Conservation (phyloP, 2,888 invertebrate species). For the Trachelus stipa region DNA sequence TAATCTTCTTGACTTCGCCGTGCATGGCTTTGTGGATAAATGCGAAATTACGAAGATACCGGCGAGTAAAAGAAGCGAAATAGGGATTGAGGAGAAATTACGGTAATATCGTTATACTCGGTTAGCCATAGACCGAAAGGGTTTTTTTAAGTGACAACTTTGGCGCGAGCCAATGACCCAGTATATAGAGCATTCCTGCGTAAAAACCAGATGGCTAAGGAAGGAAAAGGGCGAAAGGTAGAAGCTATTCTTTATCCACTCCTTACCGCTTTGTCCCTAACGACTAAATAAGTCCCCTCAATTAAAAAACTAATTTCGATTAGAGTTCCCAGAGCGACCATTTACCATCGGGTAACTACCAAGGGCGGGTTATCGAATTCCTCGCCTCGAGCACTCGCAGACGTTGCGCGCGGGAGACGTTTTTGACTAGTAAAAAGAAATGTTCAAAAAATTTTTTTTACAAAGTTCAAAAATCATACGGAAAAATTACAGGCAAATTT, state of each 20-base stretch:
- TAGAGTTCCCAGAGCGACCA: slow-evolving; percentile 59
- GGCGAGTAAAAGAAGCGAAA: neutral
- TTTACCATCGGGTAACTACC: slow-evolving; percentile 51
- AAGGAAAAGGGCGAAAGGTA: slow-evolving; percentile 21
- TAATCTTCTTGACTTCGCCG: neutral
- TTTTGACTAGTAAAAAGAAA: slow-evolving; percentile 5
- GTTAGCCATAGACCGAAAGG: neutral
- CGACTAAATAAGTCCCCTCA: slow-evolving; percentile 62
- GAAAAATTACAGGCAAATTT: slow-evolving; percentile 10
- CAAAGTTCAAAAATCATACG: neutral
- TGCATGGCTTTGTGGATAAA: neutral
- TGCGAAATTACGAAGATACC: neutral
- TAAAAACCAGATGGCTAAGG: slow-evolving; percentile 40
- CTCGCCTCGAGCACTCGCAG: slow-evolving; percentile 36
- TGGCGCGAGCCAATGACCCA: neutral
- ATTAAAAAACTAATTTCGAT: slow-evolving; percentile 66
- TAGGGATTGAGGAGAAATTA: neutral
- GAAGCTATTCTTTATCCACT: slow-evolving; percentile 28
- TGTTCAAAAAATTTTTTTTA: neutral
- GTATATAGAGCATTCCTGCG: slow-evolving; percentile 3
- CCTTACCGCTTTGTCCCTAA: slow-evolving; percentile 40
- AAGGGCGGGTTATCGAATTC: slow-evolving; percentile 39
- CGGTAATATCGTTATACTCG: neutral
- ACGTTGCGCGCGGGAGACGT: slow-evolving; percentile 18
- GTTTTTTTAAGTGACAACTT: neutral